phyloP scores from a whole-genome alignment of 92 coral and sea anemone genomes.

The Zoanthus sociatus region DNA sequence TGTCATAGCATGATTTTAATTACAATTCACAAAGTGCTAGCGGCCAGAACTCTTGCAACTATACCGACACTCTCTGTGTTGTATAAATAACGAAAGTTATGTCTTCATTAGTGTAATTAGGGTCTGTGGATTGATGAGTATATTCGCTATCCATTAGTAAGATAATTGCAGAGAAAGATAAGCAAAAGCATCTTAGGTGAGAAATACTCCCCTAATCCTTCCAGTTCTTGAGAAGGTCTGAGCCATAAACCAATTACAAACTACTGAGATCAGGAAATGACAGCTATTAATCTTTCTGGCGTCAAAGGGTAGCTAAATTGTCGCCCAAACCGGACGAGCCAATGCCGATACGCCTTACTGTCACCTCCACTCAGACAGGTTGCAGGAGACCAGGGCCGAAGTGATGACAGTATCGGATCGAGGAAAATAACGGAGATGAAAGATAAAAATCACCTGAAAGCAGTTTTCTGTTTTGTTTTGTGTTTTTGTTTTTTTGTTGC shows the following conservation, averaged over 20 bases:
- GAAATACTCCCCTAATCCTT: constrained; percentile 48
- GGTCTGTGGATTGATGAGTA: background rate
- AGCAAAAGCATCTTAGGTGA: constrained; percentile 32
- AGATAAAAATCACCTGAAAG: constrained; percentile 15
- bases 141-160: constrained; percentile 15
- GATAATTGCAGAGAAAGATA: constrained; percentile 26
- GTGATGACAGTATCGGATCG: constrained; percentile 7
- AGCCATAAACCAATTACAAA: constrained; percentile 41
- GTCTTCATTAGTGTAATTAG: background rate
- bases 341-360: constrained; percentile 8
- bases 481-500: too few relatives aligned
- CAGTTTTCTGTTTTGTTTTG: background rate
- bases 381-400: background rate
- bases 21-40: background rate
- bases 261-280: constrained; percentile 62
- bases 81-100: background rate
- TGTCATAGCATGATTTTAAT: constrained; percentile 8
- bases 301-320: constrained; percentile 39
- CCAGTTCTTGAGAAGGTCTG: constrained; percentile 29
- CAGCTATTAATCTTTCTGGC: constrained; percentile 45
- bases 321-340: constrained; percentile 48
- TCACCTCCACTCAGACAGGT: constrained; percentile 40
- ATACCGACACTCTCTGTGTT: background rate
- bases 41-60: background rate
- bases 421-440: constrained; percentile 15